Percentiles rank a stretch among this genome's conserved stretches.
Conservation (phyloP, 2,113 vertebrate genomes). For the Empidonax traillii region DNA sequence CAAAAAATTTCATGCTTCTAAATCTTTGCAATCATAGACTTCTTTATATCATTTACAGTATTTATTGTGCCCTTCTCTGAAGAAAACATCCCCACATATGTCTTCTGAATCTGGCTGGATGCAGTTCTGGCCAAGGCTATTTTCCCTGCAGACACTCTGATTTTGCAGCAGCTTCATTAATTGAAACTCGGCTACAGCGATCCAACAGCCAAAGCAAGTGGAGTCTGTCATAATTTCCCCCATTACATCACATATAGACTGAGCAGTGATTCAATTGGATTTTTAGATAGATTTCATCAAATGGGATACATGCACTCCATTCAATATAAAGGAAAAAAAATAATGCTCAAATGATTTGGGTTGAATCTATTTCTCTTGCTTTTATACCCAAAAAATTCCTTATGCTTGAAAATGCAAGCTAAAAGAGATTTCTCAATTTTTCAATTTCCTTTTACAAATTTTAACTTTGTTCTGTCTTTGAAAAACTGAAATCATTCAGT, state of each 20-base stretch:
- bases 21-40: neutral
- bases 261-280: neutral
- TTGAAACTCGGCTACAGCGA: neutral
- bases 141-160: neutral
- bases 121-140: neutral
- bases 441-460: neutral
- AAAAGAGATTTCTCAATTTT: neutral
- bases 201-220: neutral
- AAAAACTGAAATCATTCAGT: neutral
- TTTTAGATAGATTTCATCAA: neutral
- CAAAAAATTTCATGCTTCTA: neutral
- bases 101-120: neutral
- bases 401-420: neutral
- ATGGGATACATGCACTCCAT: neutral
- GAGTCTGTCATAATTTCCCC: neutral
- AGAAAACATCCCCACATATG: neutral
- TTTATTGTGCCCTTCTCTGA: neutral
- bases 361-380: neutral
- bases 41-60: neutral
- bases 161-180: slow-evolving; percentile 1
- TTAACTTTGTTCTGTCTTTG: neutral
- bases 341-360: neutral
- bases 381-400: neutral
- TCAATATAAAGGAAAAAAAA: neutral
- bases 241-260: neutral